phyloP scores from a whole-genome alignment of 2,888 invertebrate species.

The Lithophane socia region DNA sequence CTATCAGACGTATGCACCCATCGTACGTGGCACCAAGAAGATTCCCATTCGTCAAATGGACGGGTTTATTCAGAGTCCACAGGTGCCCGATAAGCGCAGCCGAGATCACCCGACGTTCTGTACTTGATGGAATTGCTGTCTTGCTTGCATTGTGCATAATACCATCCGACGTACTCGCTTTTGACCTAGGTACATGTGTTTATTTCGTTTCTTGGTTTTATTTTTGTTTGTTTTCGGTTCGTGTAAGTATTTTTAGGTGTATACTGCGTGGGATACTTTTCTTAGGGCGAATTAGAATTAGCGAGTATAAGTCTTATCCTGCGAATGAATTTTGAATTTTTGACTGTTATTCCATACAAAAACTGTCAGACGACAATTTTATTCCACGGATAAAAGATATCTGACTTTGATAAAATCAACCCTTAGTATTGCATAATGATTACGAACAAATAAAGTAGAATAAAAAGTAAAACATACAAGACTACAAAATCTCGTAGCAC shows the following conservation, averaged over 20 bases:
- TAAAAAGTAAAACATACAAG: background rate
- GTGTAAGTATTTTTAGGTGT: background rate
- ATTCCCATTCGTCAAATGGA: constrained; percentile 79
- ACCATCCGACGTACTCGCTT: constrained; percentile 63
- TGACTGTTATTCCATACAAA: too few relatives aligned
- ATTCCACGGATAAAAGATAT: too few relatives aligned
- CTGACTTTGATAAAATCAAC: too few relatives aligned
- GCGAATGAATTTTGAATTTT: too few relatives aligned
- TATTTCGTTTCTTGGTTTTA: constrained; percentile 34
- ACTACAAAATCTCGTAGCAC: background rate
- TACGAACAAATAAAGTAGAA: background rate
- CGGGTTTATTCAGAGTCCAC: constrained; percentile 84
- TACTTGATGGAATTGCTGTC: constrained; percentile 84
- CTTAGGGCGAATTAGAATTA: too few relatives aligned
- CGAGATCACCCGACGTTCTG: constrained; percentile 75
- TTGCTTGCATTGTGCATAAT: constrained; percentile 79
- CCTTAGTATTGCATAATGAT: background rate
- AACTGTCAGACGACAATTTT: too few relatives aligned
- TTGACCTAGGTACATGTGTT: constrained; percentile 47
- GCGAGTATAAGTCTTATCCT: too few relatives aligned
- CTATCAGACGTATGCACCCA: constrained; percentile 42
- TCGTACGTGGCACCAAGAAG: constrained; percentile 46
- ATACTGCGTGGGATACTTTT: background rate
- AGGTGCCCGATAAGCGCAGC: constrained; percentile 85
- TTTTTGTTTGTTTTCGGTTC: constrained; percentile 13